Conservation (phyloP, 30 jellyfish, hydroid and myxozoan genomes). For the Mastigias papua region DNA sequence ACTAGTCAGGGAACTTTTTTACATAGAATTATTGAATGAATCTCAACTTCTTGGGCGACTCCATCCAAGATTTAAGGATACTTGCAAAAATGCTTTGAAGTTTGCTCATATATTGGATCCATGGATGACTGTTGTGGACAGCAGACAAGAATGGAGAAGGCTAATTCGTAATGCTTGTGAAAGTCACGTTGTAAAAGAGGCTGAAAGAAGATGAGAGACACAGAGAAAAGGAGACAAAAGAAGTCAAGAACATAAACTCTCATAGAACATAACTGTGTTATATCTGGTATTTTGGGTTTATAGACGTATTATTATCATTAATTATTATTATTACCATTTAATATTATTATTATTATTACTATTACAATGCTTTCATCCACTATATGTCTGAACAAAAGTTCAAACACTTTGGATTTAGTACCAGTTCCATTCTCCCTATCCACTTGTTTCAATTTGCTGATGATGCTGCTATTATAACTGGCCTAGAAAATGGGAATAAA, state of each 20-base stretch:
- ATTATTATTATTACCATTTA: too few relatives aligned
- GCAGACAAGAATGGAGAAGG: slow-evolving; percentile 11
- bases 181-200: background rate
- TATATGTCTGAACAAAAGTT: too few relatives aligned
- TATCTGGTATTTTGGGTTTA: background rate
- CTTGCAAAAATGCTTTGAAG: slow-evolving; percentile 3
- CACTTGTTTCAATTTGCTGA: too few relatives aligned
- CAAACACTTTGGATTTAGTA: too few relatives aligned
- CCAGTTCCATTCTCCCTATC: too few relatives aligned
- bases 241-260: slow-evolving; percentile 1
- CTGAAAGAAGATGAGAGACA: slow-evolving; percentile 20
- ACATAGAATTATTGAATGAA: slow-evolving; percentile 6
- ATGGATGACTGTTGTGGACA: background rate
- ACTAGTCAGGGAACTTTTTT: background rate
- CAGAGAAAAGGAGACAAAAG: slow-evolving; percentile 32
- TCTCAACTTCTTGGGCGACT: slow-evolving; percentile 12
- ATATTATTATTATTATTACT: too few relatives aligned
- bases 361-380: too few relatives aligned
- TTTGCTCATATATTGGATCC: background rate
- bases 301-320: background rate
- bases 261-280: background rate
- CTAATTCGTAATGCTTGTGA: slow-evolving; percentile 2
- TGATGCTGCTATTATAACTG: too few relatives aligned
- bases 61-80: slow-evolving; percentile 14
- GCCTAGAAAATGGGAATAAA: too few relatives aligned